Base-by-base conservation (phyloP, 2,113 vertebrate genomes). In the Sinosuthora webbiana region DNA sequence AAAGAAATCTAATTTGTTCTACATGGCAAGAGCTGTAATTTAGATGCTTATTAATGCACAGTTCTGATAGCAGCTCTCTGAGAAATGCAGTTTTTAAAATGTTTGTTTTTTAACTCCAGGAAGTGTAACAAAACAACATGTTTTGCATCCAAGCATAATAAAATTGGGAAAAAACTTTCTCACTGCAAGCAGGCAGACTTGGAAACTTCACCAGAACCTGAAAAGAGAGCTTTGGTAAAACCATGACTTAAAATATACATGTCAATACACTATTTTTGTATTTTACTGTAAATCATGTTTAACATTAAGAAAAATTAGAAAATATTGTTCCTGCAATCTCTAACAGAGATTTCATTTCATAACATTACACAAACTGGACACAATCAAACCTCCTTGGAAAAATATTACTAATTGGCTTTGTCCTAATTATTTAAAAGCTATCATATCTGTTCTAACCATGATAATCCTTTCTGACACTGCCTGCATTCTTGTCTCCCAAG, bases 1-100 rank as follows among this genome's bases (percentile, higher is more conserved):
- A 97, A 98, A 98, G 96, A 97, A 97, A 98, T 97, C 92, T 92
- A 97, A 98, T 98, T 98, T 98, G 97, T 98, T 98, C 97, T 98
- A 97, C 96, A 96, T 96, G 97, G 91, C 80, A 96, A 97, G 96
- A 95, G 90, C 96, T 94, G 96, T 96, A 98, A 97, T 98, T 98
- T 97, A 98, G 95, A 97, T 96, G 93, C 94, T 97, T 97, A 97
- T 97, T 97, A 98, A 97, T 95, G 90, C 93, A 91, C 68, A 68
- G 70, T 86, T 97, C 30, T 69, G 11, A 49, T 83, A 95, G 96
- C 89, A 97, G 52, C 89, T 92, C 85, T 96, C 92, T 94, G 83
- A 97, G 86, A 98, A 96, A 96, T 73, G 56, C 14, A 76, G 68
- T 93, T 95, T 97, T 97, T 86, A 94, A 97, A 96, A 92, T 92